Conservation (phyloP, 2,113 vertebrate genomes). For the Phoenicopterus ruber region DNA sequence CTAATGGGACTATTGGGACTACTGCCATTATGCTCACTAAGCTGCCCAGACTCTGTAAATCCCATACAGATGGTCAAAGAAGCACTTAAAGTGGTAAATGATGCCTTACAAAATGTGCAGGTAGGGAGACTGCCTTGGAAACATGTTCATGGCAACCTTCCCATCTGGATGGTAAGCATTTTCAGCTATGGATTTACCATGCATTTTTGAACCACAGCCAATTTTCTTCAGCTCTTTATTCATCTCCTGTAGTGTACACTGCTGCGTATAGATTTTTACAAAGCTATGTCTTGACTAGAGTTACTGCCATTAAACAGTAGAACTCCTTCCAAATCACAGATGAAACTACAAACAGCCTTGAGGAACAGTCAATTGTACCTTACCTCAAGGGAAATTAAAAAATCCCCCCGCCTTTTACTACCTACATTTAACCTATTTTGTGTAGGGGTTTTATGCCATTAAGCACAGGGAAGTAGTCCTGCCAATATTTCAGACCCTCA, state of each 20-base stretch:
- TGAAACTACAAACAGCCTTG: not conserved
- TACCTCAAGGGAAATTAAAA: constrained; percentile 40
- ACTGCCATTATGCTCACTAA: not conserved
- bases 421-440: not conserved
- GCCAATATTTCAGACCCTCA: not conserved
- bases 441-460: not conserved
- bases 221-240: not conserved
- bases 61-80: not conserved
- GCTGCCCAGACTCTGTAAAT: not conserved
- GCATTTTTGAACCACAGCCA: not conserved
- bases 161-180: not conserved
- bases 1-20: not conserved
- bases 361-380: not conserved
- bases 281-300: not conserved
- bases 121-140: not conserved
- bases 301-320: not conserved
- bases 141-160: not conserved
- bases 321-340: constrained; percentile 5
- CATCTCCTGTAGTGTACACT: not conserved
- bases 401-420: not conserved
- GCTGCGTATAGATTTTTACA: not conserved
- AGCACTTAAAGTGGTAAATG: not conserved
- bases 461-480: constrained; percentile 1
- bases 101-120: not conserved
- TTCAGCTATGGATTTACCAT: not conserved